These are phyloP conservation scores for Lasioglossum albipes DNA, from an alignment of 1,140 invertebrate species.

Conservation along the genomic window DNA sequence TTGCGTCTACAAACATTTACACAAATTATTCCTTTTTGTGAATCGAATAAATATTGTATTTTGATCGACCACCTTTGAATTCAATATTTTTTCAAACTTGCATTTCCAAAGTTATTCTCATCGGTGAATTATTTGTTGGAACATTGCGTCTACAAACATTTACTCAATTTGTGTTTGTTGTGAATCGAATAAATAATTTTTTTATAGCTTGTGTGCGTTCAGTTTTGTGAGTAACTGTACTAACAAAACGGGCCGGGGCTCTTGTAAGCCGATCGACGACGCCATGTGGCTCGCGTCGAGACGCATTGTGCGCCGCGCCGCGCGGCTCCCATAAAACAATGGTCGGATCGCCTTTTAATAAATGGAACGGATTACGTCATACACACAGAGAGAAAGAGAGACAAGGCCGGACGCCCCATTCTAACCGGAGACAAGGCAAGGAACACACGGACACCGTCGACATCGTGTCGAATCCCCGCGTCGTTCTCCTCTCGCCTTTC, in stretches of 20 bases:
- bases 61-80: no score
- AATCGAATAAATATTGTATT: no score
- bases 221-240: not conserved
- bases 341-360: conserved; percentile 51
- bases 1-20: no score
- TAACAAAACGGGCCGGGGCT: not conserved
- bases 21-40: no score
- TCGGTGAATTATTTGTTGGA: no score
- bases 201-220: no score
- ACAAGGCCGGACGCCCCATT: conserved; percentile 18
- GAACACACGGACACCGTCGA: not conserved
- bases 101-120: no score
- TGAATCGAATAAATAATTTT: no score
- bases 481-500: no score
- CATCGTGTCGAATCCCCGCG: not conserved
- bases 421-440: not conserved
- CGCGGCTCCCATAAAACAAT: conserved; percentile 41
- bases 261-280: conserved; percentile 44
- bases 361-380: conserved; percentile 54
- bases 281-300: conserved; percentile 55
- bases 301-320: conserved; percentile 41
- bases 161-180: no score
- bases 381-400: conserved; percentile 6
- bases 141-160: no score
- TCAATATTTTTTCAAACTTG: no score